Conservation (phyloP, 2,888 invertebrate genomes). For the Macaria liturata region DNA sequence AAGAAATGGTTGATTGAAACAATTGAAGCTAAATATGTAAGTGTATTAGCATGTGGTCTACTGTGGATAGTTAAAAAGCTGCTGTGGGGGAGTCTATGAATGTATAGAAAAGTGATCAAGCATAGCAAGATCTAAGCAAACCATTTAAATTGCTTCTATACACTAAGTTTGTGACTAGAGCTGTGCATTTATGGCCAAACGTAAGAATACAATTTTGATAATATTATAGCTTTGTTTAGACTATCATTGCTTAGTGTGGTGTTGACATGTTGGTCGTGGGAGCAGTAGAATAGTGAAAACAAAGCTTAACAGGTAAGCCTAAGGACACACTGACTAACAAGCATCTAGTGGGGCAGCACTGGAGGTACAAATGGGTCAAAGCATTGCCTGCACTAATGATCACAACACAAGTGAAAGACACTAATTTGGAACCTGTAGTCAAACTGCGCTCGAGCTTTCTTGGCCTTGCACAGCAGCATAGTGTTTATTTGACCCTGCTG, state of each 20-base stretch:
- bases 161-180: slow-evolving; percentile 37
- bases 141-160: slow-evolving; percentile 36
- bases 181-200: slow-evolving; percentile 41
- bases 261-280: no score
- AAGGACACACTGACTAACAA: slow-evolving; percentile 52
- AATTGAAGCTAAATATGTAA: slow-evolving; percentile 1
- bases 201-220: slow-evolving; percentile 3
- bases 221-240: slow-evolving; percentile 16
- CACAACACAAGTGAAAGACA: slow-evolving; percentile 78
- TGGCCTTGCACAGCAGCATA: slow-evolving; percentile 87
- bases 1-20: slow-evolving; percentile 7
- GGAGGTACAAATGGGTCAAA: slow-evolving; percentile 61
- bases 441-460: slow-evolving; percentile 86
- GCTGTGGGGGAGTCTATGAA: slow-evolving; percentile 35
- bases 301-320: slow-evolving; percentile 28
- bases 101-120: slow-evolving; percentile 37
- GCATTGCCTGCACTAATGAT: slow-evolving; percentile 73
- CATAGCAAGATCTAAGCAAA: slow-evolving; percentile 40
- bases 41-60: slow-evolving; percentile 19
- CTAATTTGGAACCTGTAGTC: slow-evolving; percentile 85
- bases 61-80: slow-evolving; percentile 36
- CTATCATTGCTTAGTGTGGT: neutral
- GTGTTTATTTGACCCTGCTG: slow-evolving; percentile 90
- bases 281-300: slow-evolving; percentile 9
- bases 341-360: slow-evolving; percentile 48